Conservation (phyloP, 2,888 invertebrate genomes). For the Hipparchia semele region DNA sequence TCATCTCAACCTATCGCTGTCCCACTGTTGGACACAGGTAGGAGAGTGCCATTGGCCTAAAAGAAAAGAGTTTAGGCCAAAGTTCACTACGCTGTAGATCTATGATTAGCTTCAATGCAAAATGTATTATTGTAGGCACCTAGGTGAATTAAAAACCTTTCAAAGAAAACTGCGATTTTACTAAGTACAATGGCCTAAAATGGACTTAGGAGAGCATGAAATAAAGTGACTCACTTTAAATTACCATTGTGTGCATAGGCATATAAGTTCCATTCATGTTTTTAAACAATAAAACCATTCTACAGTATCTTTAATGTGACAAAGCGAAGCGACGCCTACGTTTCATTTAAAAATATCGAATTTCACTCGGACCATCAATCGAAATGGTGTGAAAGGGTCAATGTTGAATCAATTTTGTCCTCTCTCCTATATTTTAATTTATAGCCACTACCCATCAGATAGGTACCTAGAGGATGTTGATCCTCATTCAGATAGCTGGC, state of each 20-base stretch:
- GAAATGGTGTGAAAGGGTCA: slow-evolving; percentile 52
- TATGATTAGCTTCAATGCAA: neutral
- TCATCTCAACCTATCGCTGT: too few relatives aligned
- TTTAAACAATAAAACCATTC: slow-evolving; percentile 28
- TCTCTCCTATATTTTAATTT: slow-evolving; percentile 57
- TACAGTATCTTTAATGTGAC: slow-evolving; percentile 45
- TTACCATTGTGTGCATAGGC: neutral
- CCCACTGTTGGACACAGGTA: too few relatives aligned
- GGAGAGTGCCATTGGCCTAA: too few relatives aligned
- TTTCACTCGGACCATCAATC: slow-evolving; percentile 75
- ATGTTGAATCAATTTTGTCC: slow-evolving; percentile 73
- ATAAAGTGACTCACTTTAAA: slow-evolving; percentile 3
- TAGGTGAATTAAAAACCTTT: too few relatives aligned
- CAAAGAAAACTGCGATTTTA: too few relatives aligned
- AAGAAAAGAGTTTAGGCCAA: too few relatives aligned
- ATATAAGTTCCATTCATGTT: slow-evolving; percentile 24
- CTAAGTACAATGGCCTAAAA: neutral
- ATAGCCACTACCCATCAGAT: neutral
- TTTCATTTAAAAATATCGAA: slow-evolving; percentile 71
- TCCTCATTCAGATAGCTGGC: neutral
- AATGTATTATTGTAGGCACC: neutral
- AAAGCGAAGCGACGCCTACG: slow-evolving; percentile 58
- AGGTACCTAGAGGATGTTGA: neutral
- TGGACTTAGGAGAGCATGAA: neutral
- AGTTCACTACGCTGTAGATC: too few relatives aligned